Evolutionary conservation across 2,113 vertebrate species (phyloP), one percentile per base, ranked within the genome.

Genomic region (Albula goreensis): DNA sequence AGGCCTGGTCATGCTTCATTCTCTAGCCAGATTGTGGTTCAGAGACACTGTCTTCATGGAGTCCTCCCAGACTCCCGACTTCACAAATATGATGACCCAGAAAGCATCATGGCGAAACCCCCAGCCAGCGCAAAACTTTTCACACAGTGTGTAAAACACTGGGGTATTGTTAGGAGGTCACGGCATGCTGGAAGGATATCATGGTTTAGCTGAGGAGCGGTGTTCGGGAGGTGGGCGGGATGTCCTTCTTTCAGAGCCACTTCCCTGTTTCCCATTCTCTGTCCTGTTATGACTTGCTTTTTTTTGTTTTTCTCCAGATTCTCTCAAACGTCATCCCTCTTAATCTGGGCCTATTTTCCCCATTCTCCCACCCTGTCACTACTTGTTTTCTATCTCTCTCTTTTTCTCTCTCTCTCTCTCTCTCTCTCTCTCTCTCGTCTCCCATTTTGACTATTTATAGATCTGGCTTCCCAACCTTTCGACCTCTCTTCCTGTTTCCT

Each of bases 401-500:
- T 85, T 50, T 74, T 31, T 41, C 83, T 86, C 80, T 57, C 84
- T 86, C n/a, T 31, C n/a, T 74, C 66, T 53, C 84, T 86, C 50
- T 82, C 22, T 83, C 50, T 83, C 74, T 78, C 84, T 56, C 56
- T 80, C 90, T 85, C 78, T 78, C 60, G 66, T 89, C 85, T 90
- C 82, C 85, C 87, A 57, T 86, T 80, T 77, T 19, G 41, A 91
- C 91, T 94, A 94, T 92, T 93, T 94, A 93, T 95, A 91, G 91
- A 84, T n/a, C 25, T 56, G 85, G 90, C 83, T 87, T 88, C 88
- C 86, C 77, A 80, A 93, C 91, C 92, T 89, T n/a, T 83, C 11
- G 87, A 93, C 91, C 92, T 92, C 86, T 87, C 91, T 94, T 95
- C 94, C 95, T 94, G 90, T 93, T 91, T 86, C 85, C 86, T 89